Percentiles rank a stretch among this genome's conserved stretches.
These are phyloP conservation scores for Linurgus olivaceus DNA, from an alignment of 2,797 vertebrate species.

Conservation along the genomic window DNA sequence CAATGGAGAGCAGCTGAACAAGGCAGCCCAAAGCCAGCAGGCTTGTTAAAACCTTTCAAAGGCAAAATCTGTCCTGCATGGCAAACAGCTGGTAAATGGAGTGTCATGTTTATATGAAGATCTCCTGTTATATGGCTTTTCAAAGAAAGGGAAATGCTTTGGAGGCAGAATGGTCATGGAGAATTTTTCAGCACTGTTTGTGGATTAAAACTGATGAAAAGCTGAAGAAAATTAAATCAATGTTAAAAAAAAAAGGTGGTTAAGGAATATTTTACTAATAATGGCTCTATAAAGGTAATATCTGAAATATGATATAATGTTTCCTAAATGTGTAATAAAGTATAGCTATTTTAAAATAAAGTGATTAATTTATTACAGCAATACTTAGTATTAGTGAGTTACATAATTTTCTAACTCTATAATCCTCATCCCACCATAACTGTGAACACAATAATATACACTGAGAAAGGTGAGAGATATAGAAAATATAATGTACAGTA, in stretches of 20 bases:
- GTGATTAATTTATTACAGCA: neutral
- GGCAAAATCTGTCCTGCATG: constrained; percentile 10
- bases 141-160: neutral
- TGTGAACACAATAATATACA: neutral
- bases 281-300: neutral
- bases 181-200: neutral
- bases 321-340: neutral
- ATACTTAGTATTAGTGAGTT: neutral
- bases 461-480: neutral
- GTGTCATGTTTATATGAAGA: neutral
- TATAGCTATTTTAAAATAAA: neutral
- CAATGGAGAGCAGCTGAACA: constrained; percentile 22
- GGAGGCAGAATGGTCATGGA: neutral
- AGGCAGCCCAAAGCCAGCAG: neutral
- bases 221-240: neutral
- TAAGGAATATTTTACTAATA: neutral
- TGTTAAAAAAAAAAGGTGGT: neutral
- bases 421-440: neutral
- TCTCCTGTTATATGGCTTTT: neutral
- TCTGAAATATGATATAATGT: neutral
- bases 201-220: neutral
- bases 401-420: neutral
- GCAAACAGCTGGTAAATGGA: constrained; percentile 7
- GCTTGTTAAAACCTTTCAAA: neutral
- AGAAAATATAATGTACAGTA: neutral